Evolutionary conservation across 2,113 vertebrate species (phyloP).

Genomic region (Apteryx mantelli): DNA sequence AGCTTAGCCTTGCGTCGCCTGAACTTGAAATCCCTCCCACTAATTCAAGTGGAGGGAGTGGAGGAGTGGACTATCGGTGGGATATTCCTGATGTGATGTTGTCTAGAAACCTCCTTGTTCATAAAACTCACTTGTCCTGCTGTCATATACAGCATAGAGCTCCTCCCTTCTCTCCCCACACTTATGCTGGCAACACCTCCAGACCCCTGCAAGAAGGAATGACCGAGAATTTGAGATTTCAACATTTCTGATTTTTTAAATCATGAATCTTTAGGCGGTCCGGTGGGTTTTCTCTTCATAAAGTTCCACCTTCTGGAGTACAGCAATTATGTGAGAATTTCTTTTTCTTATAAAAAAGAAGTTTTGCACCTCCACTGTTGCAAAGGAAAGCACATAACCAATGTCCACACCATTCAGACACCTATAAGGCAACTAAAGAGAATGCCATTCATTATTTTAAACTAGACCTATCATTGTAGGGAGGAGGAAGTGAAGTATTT

Average conservation of each 20-base stretch:
- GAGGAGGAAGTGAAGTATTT: neutral
- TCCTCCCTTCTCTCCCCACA: neutral
- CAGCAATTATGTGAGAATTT: neutral
- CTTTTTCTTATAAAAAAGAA: neutral
- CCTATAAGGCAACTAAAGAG: neutral
- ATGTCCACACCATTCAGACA: neutral
- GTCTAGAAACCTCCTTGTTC: neutral
- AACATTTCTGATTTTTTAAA: neutral
- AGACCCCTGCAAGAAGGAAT: neutral
- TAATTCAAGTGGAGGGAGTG: neutral
- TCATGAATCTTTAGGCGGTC: neutral
- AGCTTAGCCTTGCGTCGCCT: neutral
- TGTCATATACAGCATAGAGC: neutral
- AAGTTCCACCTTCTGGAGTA: neutral
- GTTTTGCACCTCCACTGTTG: neutral
- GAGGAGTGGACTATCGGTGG: neutral
- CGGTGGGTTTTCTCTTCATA: neutral
- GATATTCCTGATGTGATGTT: neutral
- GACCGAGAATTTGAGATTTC: neutral
- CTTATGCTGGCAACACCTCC: neutral
- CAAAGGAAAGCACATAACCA: neutral
- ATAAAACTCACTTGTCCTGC: neutral
- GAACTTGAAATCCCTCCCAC: constrained; percentile 50
- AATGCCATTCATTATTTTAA: neutral
- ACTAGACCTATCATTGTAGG: neutral